Evolutionary conservation across 1,140 invertebrate species (phyloP).

Genomic region (Drosophila paulistorum): DNA sequence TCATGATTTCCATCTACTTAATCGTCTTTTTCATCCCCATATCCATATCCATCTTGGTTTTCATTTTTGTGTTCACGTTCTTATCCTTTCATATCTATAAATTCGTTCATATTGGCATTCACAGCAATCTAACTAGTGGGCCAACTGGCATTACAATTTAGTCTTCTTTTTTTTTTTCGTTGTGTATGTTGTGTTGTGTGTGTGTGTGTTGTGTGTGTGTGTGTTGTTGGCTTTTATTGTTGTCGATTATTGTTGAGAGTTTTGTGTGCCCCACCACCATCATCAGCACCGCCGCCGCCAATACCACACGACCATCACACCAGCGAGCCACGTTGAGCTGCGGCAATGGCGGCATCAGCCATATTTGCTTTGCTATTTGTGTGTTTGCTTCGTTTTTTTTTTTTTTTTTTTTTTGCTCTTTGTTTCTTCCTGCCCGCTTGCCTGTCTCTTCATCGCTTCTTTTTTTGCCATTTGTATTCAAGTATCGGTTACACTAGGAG

Average conservation of each 20-base stretch:
- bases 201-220: neutral
- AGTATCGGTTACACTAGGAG: conserved; percentile 24
- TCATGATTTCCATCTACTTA: neutral
- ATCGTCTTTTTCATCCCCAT: conserved; percentile 14
- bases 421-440: neutral
- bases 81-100: conserved; percentile 54
- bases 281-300: neutral
- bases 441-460: neutral
- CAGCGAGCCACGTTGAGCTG: neutral
- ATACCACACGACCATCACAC: conserved; percentile 3
- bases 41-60: conserved; percentile 37
- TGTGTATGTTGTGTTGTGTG: neutral
- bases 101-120: conserved; percentile 47
- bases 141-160: conserved; percentile 27
- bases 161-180: conserved; percentile 5
- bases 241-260: conserved; percentile 66
- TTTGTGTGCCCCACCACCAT: conserved; percentile 49
- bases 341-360: conserved; percentile 10
- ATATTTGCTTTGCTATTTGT: conserved; percentile 11
- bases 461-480: conserved; percentile 20
- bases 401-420: neutral
- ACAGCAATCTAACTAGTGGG: conserved; percentile 22
- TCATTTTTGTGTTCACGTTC: conserved; percentile 35
- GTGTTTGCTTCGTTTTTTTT: conserved; percentile 19
- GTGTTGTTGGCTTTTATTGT: conserved; percentile 61